Evolutionary conservation across 1,140 invertebrate species (phyloP).

Genomic region (Andricus grossulariae): DNA sequence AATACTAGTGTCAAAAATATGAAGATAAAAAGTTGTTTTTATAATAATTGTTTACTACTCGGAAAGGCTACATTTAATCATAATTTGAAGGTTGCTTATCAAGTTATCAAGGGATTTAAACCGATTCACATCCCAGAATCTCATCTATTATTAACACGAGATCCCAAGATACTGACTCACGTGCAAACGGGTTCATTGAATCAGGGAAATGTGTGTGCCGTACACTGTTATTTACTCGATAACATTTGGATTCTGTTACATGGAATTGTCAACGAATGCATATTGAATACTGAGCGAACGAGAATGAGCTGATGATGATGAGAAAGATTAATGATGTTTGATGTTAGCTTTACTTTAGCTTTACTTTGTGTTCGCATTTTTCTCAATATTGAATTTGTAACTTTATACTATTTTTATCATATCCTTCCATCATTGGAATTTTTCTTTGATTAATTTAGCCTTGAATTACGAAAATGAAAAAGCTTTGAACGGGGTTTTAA

Average conservation of each 20-base stretch:
- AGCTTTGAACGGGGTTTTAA: no score
- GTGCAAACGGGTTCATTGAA: constrained; percentile 25
- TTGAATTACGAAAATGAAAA: no score
- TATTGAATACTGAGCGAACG: not conserved
- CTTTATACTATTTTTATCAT: no score
- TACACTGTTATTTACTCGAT: constrained; percentile 11
- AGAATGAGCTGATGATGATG: constrained; percentile 17
- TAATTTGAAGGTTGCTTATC: not conserved
- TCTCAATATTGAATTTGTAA: no score
- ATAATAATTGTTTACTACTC: no score
- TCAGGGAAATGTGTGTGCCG: not conserved
- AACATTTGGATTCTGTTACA: constrained; percentile 18
- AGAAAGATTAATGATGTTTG: constrained; percentile 30
- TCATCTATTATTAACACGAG: not conserved
- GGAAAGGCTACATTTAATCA: no score
- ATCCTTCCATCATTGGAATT: no score
- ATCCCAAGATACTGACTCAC: not conserved
- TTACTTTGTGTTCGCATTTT: not conserved
- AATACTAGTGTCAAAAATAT: no score
- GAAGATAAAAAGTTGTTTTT: no score
- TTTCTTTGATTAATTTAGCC: no score
- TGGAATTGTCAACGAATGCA: constrained; percentile 11
- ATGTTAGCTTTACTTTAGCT: constrained; percentile 1
- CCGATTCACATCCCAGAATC: not conserved
- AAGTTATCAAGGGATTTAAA: not conserved